These are phyloP conservation scores for Cetoscarus ocellatus DNA, from an alignment of 2,797 vertebrate species.

Conservation along the genomic window DNA sequence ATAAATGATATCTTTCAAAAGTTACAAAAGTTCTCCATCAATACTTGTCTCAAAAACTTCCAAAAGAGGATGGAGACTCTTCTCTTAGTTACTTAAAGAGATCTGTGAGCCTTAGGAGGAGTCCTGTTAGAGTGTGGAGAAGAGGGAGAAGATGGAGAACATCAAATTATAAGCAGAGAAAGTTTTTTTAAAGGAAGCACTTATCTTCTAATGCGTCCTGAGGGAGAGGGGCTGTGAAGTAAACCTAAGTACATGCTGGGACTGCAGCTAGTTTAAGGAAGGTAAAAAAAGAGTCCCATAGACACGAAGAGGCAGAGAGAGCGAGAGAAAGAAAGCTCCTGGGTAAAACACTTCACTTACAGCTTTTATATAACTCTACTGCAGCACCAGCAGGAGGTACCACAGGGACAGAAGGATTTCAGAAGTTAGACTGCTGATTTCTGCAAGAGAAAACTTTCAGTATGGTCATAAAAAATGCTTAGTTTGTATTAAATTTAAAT, in stretches of 20 bases:
- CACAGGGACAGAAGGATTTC: no score
- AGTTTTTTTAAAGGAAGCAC: slow-evolving; percentile 34
- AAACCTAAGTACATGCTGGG: slow-evolving; percentile 32
- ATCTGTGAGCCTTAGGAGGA: slow-evolving; percentile 18
- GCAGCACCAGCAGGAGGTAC: neutral
- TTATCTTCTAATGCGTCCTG: slow-evolving; percentile 47
- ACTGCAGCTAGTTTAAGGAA: slow-evolving; percentile 31
- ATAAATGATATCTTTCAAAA: no score
- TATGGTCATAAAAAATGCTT: no score
- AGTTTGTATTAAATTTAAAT: no score
- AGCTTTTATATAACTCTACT: slow-evolving; percentile 8
- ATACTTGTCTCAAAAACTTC: no score
- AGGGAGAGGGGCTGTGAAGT: slow-evolving; percentile 38
- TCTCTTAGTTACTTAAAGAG: slow-evolving; percentile 21
- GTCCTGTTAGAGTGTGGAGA: slow-evolving; percentile 10
- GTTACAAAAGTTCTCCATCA: no score
- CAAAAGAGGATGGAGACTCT: slow-evolving; percentile 15
- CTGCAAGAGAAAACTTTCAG: no score
- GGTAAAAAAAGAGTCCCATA: slow-evolving; percentile 13
- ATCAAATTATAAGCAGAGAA: slow-evolving; percentile 43
- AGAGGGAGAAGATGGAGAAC: slow-evolving; percentile 23
- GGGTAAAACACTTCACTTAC: neutral
- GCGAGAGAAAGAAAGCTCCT: neutral
- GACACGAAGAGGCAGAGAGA: slow-evolving; percentile 8
- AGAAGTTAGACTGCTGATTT: no score